Evolutionary conservation across 1,140 invertebrate species (phyloP), one percentile per base, ranked within the genome.

Genomic region (Drosophila neocordata): DNA sequence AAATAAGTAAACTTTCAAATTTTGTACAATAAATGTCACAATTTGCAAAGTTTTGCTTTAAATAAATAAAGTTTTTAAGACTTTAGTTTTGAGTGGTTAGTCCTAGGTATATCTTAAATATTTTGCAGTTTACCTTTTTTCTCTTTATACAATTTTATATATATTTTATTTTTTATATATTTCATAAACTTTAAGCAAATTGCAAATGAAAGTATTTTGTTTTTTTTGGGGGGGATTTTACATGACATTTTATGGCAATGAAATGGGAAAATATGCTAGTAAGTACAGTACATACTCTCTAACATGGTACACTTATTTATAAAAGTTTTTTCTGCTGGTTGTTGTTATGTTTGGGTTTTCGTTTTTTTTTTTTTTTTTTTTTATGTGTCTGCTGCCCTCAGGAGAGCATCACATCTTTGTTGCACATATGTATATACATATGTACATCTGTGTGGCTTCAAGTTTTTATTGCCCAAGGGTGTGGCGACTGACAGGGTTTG

Each of bases 141-240:
- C 15, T 48, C 15, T 48, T 1, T 18, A 15, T 41, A 44, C 57
- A 7, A 59, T 51, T 15, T 12, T 27, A 2, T 20, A 51, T 52
- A 22, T 35, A 31, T 34, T 34, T 11, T 56, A 4, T 27, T 18
- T 18, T 41, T 31, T 68, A 70, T 83, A 68, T 67, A 73, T 76
- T 84, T 70, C 72, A 76, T 84, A 73, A 84, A 84, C 72, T 83
- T 73, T 57, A 78, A 65, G 72, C 65, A 79, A 83, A 84, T 83
- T 79, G 80, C 73, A 69, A 76, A 84, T 73, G 48, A 79, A 84
- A 84, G 65, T 84, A 79, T 79, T 73, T 65, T 24, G 1, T 24
- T 24, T 24, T n/a, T n/a, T n/a, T n/a, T n/a, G n/a, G n/a, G n/a
- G n/a, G 59, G 73, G 77, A 79, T 73, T 84, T 70, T 70, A 84